These are phyloP conservation scores for Cataglyphis albicans DNA, from an alignment of 2,888 invertebrate species.

Conservation along the genomic window DNA sequence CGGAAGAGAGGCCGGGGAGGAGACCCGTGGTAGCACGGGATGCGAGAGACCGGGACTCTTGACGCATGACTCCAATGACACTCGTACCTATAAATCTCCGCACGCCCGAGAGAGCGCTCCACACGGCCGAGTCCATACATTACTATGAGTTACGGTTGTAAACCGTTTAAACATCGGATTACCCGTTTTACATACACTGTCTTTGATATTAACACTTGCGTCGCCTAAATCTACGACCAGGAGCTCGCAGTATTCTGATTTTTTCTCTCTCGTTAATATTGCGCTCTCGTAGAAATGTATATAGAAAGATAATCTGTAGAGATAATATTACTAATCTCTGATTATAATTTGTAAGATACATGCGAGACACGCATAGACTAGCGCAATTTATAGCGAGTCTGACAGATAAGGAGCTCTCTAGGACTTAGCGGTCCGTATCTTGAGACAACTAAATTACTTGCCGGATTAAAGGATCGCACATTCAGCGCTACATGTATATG, in stretches of 20 bases:
- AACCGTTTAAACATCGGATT: slow-evolving; percentile 85
- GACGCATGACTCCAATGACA: slow-evolving; percentile 85
- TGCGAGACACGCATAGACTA: neutral
- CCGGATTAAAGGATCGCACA: neutral
- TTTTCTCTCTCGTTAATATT: slow-evolving; percentile 25
- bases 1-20: neutral
- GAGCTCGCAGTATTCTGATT: slow-evolving; percentile 46
- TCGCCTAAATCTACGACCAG: slow-evolving; percentile 67
- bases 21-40: neutral
- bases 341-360: slow-evolving; percentile 28
- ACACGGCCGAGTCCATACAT: slow-evolving; percentile 83
- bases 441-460: neutral
- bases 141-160: slow-evolving; percentile 85
- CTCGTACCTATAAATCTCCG: slow-evolving; percentile 84
- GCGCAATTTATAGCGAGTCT: neutral
- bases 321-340: slow-evolving; percentile 23
- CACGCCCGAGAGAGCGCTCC: slow-evolving; percentile 75
- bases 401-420: neutral
- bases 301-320: neutral
- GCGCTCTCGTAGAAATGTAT: neutral
- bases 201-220: slow-evolving; percentile 83
- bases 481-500: neutral
- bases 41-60: slow-evolving; percentile 69
- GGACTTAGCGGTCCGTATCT: neutral
- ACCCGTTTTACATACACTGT: slow-evolving; percentile 84